These are phyloP conservation scores for Sisyra terminalis DNA, from an alignment of 2,888 invertebrate species.

Conservation along the genomic window DNA sequence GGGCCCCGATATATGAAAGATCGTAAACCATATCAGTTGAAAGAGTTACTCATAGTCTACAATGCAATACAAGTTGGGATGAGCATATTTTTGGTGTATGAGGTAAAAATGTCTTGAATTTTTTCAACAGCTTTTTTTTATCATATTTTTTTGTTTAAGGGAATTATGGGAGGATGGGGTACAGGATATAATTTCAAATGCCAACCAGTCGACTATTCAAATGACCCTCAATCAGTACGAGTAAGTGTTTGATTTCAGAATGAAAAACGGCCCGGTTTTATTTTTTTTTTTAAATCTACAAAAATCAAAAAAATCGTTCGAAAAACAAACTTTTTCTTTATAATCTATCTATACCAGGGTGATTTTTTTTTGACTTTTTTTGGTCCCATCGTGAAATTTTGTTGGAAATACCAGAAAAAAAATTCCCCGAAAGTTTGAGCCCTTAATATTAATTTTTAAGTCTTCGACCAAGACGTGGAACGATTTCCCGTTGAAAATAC, in stretches of 20 bases:
- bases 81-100: constrained; percentile 63
- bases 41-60: constrained; percentile 61
- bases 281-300: too few relatives aligned
- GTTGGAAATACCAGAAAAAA: too few relatives aligned
- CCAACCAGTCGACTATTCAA: constrained; percentile 51
- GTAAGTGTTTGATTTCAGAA: constrained; percentile 30
- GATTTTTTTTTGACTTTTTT: too few relatives aligned
- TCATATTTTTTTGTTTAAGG: constrained; percentile 19
- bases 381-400: too few relatives aligned
- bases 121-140: not conserved
- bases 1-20: constrained; percentile 78
- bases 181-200: constrained; percentile 51
- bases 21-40: constrained; percentile 65
- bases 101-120: constrained; percentile 31
- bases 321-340: too few relatives aligned
- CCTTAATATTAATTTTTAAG: too few relatives aligned
- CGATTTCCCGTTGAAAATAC: too few relatives aligned
- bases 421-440: too few relatives aligned
- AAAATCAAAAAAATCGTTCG: too few relatives aligned
- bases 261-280: too few relatives aligned
- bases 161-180: constrained; percentile 24
- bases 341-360: too few relatives aligned
- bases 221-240: constrained; percentile 37
- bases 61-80: constrained; percentile 73
- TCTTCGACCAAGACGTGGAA: too few relatives aligned